Evolutionary conservation across 1,140 invertebrate genomes (phyloP).

Genomic region (Atta cephalotes): DNA sequence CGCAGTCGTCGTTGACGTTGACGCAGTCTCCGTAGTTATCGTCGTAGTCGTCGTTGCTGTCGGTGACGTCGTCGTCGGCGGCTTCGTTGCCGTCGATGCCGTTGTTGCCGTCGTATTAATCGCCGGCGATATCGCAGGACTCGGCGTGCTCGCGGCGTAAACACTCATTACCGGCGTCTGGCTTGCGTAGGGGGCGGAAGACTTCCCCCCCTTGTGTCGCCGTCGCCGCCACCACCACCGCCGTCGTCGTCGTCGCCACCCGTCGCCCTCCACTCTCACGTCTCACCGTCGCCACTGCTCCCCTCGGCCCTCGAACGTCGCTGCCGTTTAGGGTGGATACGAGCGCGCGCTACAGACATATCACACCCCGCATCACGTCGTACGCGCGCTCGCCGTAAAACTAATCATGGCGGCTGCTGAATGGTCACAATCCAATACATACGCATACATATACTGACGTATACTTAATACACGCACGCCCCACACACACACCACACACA

Average conservation of each 20-base stretch:
- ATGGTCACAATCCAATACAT: neutral
- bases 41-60: conserved; percentile 1
- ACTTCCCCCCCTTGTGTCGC: conserved; percentile 64
- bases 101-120: conserved; percentile 30
- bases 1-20: neutral
- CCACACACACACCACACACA: too few relatives aligned
- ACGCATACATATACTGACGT: neutral
- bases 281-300: conserved; percentile 1
- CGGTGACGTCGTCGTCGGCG: too few relatives aligned
- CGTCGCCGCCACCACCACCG: conserved; percentile 32
- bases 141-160: conserved; percentile 69
- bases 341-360: conserved; percentile 10
- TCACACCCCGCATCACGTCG: conserved; percentile 7
- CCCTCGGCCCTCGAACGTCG: conserved; percentile 26
- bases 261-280: conserved; percentile 22
- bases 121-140: conserved; percentile 48
- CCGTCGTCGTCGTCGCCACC: conserved; percentile 42
- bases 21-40: neutral
- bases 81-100: neutral
- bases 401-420: neutral
- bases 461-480: neutral
- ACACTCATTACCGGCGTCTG: conserved; percentile 76
- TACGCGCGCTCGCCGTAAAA: conserved; percentile 20
- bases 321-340: conserved; percentile 31
- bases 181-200: conserved; percentile 69